phyloP scores from a whole-genome alignment of 2,888 invertebrate species.

The Cremastinae sp. region DNA sequence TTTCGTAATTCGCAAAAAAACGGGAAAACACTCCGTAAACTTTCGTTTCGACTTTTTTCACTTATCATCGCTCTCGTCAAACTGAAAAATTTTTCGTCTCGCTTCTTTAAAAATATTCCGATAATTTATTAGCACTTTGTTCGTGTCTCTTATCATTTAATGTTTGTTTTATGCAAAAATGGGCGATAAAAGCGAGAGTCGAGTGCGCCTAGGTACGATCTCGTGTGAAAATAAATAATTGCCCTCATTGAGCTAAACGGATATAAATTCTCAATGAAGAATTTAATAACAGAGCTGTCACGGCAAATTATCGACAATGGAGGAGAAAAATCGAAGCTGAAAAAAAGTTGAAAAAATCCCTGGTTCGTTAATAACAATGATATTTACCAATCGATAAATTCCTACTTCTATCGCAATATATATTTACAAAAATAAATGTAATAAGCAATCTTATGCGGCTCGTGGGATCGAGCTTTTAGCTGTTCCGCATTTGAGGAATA shows the following conservation, averaged over 20 bases:
- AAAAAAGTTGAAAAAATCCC: slow-evolving; percentile 22
- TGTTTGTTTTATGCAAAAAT: too few species aligned
- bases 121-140: too few species aligned
- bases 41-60: too few species aligned
- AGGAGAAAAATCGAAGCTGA: background rate
- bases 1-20: too few species aligned
- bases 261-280: slow-evolving; percentile 61
- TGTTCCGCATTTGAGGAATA: slow-evolving; percentile 59
- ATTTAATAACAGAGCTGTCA: slow-evolving; percentile 60
- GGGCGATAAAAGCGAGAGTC: too few species aligned
- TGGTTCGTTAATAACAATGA: slow-evolving; percentile 37
- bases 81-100: too few species aligned
- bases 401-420: slow-evolving; percentile 28
- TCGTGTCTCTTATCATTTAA: too few species aligned
- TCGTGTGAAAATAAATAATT: slow-evolving; percentile 34
- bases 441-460: slow-evolving; percentile 15
- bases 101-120: too few species aligned
- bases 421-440: background rate
- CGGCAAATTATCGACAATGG: slow-evolving; percentile 51
- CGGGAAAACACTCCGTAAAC: too few species aligned
- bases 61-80: too few species aligned
- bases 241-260: slow-evolving; percentile 43
- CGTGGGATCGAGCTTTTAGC: slow-evolving; percentile 37
- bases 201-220: background rate
- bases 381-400: slow-evolving; percentile 49